phyloP scores from a whole-genome alignment of 2,113 vertebrate genomes.

The Chionis minor region DNA sequence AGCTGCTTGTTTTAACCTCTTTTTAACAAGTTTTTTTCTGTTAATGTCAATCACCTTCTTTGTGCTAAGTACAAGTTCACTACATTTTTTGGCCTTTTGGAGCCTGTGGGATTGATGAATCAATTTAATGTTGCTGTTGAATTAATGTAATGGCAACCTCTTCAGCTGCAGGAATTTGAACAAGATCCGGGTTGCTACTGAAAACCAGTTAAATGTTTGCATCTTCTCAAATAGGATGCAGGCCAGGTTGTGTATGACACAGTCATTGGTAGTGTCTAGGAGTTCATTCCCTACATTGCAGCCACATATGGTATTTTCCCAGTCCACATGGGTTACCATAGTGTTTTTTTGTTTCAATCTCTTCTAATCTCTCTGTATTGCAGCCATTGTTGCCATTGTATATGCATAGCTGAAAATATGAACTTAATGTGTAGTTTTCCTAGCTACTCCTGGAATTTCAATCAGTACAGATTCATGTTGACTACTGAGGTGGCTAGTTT shows the following conservation, averaged over 20 bases:
- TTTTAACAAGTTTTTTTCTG: background rate
- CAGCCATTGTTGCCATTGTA: background rate
- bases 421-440: background rate
- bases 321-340: background rate
- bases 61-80: background rate
- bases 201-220: background rate
- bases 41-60: background rate
- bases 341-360: background rate
- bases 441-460: background rate
- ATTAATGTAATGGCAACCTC: background rate
- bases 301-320: background rate
- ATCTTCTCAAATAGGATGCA: background rate
- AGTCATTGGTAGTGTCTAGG: background rate
- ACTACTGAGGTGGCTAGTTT: background rate
- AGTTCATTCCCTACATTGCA: background rate
- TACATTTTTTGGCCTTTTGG: background rate
- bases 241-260: background rate
- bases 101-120: background rate
- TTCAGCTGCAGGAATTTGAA: background rate
- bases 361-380: background rate
- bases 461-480: background rate
- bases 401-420: background rate
- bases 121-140: background rate
- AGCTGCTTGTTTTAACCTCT: background rate
- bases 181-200: background rate